Percentiles rank a stretch among this genome's conserved stretches.
phyloP scores from a whole-genome alignment of 2,113 vertebrate genomes.

The Ginglymostoma cirratum region DNA sequence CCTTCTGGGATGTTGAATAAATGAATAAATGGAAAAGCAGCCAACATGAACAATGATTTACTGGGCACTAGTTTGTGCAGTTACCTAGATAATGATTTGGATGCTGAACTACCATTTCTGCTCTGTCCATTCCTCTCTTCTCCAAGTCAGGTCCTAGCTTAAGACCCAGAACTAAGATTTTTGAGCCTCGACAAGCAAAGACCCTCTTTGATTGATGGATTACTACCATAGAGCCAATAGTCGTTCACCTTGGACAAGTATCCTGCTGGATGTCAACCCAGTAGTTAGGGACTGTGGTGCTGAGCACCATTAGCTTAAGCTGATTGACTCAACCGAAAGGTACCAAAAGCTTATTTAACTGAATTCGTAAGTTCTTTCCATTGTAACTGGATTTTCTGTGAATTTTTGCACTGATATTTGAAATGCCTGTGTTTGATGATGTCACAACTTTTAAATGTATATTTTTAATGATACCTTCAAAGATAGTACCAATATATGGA shows the following conservation, averaged over 20 bases:
- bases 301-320: no score
- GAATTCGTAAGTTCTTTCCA: no score
- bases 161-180: not conserved
- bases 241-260: not conserved
- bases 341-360: no score
- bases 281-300: no score
- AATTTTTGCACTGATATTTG: no score
- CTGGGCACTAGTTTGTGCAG: not conserved
- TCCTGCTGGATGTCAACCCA: no score
- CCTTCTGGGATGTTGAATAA: slow-evolving; percentile 11
- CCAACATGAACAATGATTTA: not conserved
- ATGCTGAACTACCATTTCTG: not conserved
- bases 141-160: not conserved
- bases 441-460: no score
- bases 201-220: not conserved
- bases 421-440: no score
- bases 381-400: no score
- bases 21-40: not conserved
- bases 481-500: no score
- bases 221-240: not conserved
- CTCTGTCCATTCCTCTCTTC: not conserved
- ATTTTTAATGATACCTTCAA: no score
- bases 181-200: not conserved
- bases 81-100: not conserved
- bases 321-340: no score